Conservation (phyloP, 2,113 vertebrate species). For the Leiothrix lutea region DNA sequence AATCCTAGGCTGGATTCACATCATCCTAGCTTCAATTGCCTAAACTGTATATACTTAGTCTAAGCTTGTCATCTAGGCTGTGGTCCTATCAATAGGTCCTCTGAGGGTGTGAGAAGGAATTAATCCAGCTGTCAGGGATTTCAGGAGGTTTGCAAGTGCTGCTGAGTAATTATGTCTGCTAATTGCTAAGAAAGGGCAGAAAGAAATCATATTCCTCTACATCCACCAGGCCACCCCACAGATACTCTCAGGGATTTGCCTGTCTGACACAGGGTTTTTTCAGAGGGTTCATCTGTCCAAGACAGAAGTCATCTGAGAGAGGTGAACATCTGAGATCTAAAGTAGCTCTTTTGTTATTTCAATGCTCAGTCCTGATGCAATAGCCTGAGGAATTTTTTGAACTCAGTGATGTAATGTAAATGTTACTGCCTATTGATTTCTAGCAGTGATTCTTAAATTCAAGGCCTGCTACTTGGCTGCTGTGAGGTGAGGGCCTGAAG, state of each 20-base stretch:
- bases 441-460: not conserved
- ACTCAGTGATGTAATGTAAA: not conserved
- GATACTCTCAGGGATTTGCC: not conserved
- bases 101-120: not conserved
- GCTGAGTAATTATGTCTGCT: not conserved
- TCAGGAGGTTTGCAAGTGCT: not conserved
- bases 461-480: not conserved
- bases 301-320: not conserved
- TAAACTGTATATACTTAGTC: not conserved
- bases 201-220: not conserved
- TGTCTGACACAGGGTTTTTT: not conserved
- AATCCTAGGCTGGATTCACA: not conserved
- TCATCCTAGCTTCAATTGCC: not conserved
- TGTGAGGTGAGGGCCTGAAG: not conserved
- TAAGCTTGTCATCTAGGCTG: not conserved
- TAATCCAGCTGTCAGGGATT: not conserved
- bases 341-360: not conserved
- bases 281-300: not conserved
- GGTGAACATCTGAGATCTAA: not conserved
- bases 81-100: not conserved
- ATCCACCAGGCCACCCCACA: not conserved
- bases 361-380: not conserved
- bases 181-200: not conserved
- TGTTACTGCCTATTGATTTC: not conserved
- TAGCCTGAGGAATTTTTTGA: not conserved